Evolutionary conservation across 1,140 invertebrate species (phyloP).

Genomic region (Yoshiicerus persimilis): DNA sequence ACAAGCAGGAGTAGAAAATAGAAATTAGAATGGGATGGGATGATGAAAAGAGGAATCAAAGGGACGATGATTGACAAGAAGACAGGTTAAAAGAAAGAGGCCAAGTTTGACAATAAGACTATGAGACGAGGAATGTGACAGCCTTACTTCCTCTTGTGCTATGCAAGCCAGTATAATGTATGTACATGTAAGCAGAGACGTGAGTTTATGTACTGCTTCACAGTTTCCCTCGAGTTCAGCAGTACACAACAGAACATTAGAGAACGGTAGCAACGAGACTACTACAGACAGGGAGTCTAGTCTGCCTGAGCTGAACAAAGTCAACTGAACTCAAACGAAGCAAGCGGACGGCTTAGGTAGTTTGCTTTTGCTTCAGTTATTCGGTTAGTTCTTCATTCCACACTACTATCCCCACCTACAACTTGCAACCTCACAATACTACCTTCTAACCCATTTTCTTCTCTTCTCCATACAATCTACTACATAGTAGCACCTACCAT

Average conservation of each 20-base stretch:
- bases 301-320: not conserved
- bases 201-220: not conserved
- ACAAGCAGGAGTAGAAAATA: not conserved
- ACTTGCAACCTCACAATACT: not conserved
- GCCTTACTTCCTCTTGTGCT: not conserved
- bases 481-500: not conserved
- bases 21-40: not conserved
- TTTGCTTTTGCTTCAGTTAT: constrained; percentile 6
- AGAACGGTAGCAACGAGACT: too few species aligned
- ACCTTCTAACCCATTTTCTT: not conserved
- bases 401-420: not conserved
- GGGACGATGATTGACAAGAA: not conserved
- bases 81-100: not conserved
- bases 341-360: not conserved
- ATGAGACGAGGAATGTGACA: not conserved
- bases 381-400: not conserved
- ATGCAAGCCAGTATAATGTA: not conserved
- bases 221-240: too few species aligned
- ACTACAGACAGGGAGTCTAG: not conserved
- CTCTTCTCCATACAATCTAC: not conserved
- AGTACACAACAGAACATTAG: too few species aligned
- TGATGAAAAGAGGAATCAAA: constrained; percentile 12
- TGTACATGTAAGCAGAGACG: not conserved
- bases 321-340: constrained; percentile 13
- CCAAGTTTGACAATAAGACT: not conserved